A percentile compares a stretch with the other conserved stretches of the same genome.
Evolutionary conservation across 2,113 vertebrate genomes (phyloP).

Genomic region (Xiphophorus couchianus): DNA sequence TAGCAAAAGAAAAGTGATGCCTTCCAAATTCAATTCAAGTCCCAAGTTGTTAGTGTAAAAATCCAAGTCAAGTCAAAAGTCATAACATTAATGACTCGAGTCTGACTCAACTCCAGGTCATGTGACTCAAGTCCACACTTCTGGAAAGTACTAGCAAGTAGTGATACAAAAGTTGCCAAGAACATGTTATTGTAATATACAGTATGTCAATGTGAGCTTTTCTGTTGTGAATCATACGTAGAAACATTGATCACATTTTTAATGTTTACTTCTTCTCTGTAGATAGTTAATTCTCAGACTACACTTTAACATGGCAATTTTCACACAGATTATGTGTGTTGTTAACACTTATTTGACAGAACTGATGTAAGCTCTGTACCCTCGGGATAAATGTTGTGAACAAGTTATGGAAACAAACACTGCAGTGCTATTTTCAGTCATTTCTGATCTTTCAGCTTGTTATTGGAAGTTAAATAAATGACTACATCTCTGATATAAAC

Average conservation of each 20-base stretch:
- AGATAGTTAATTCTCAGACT: constrained; percentile 20
- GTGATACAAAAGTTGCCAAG: constrained; percentile 12
- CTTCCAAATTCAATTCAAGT: too few species aligned
- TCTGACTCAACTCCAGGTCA: too few species aligned
- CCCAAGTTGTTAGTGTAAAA: too few species aligned
- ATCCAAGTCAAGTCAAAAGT: too few species aligned
- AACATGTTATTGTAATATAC: constrained; percentile 1
- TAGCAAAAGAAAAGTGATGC: too few species aligned
- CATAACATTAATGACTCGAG: too few species aligned
- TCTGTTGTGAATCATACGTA: constrained; percentile 12
- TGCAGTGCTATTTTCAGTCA: constrained; percentile 5
- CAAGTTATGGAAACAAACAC: not conserved
- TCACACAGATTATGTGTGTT: not conserved
- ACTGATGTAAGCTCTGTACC: not conserved
- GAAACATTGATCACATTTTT: constrained; percentile 26
- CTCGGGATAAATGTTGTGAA: constrained; percentile 21
- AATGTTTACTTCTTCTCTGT: constrained; percentile 23
- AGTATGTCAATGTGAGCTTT: not conserved
- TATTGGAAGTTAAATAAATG: constrained; percentile 17
- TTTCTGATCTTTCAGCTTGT: constrained; percentile 12
- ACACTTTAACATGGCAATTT: constrained; percentile 17
- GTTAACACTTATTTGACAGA: constrained; percentile 13
- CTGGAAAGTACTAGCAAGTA: not conserved
- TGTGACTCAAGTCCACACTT: too few species aligned
- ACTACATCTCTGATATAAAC: constrained; percentile 4